Evolutionary conservation across 2,888 invertebrate genomes (phyloP), one percentile per base, ranked within the genome.

Genomic region (Epiblema foenella): DNA sequence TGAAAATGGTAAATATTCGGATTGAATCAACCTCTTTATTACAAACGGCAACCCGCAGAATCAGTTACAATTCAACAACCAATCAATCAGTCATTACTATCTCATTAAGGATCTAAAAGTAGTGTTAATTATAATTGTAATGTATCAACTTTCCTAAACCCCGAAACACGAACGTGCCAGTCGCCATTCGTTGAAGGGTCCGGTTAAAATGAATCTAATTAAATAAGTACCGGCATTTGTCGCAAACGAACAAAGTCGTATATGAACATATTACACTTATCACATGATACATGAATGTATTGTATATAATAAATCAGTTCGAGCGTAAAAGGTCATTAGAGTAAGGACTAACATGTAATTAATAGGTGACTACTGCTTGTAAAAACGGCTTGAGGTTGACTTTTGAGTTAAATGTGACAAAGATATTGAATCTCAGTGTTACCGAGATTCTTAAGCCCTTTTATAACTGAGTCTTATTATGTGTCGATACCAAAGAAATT

Each of bases 241-340:
- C 33, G 20, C 24, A 54, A 39, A 20, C 12, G 5, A 52, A 64
- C 10, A 64, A 64, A 54, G 64, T 20, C 20, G 37, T 54, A 54
- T 39, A 11, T 39, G 11, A 54, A n/a, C 39, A 54, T 54, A 8
- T 18, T 24, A 64, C 24, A 15, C 9, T 18, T 17, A 20, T 24
- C 39, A 64, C 24, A 33, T 64, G 37, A 20, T 39, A 39, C 52
- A 37, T 33, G 24, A 24, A 5, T 8, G 33, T 33, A 8, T 64
- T 64, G 24, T 24, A 15, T 39, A 39, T 52, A 62, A 64, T 65
- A 60, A 71, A 65, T 72, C 73, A 77, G 72, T 71, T 73, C 76
- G 73, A 76, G 77, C 76, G 78, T 80, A 76, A 78, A 76, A 79
- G 77, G 76, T 75, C 80, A 74, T 74, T 60, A 60, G 52, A 73